Base-by-base conservation (phyloP, 2,113 vertebrate species). In the Chrysochloris asiatica region DNA sequence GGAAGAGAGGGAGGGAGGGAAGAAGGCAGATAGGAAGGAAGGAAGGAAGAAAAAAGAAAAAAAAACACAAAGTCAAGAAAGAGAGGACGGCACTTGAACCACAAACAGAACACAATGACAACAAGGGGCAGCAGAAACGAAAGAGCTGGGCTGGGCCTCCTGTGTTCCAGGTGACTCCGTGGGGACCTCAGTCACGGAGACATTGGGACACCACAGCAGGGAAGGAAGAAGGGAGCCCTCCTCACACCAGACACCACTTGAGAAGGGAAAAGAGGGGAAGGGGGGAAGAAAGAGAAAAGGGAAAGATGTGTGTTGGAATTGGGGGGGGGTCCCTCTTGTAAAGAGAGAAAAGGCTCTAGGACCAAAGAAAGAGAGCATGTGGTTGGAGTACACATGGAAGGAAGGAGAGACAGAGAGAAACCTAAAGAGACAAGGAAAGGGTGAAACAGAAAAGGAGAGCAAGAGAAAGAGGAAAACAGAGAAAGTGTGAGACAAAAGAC, bases 11-110 rank as follows among this genome's bases (percentile, higher is more conserved):
- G 45, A 6, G 89, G 41, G 79, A 67, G 93, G 50, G 50, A 56
- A 63, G 41, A 28, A 16, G 78, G 26, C 67, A 48, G 47, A 9
- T 63, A 56, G 43, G n/a, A 89, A 95, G 78, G 92, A 48, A 71
- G 30, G 76, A 88, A 81, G n/a, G 83, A 72, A n/a, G 83, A 26
- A 61, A 61, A 61, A 11, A 30, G 88, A 6, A 95, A 94, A 96
- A 94, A 96, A 97, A 97, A 75, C 95, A 96, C 94, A 95, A 96
- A 96, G 96, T 96, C 94, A 95, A 96, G 96, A 96, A 97, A 96
- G 93, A 97, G 96, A 96, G 92, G 96, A 96, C 95, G 56, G 95
- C 95, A 97, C 96, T 96, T 30, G 73, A 95, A 96, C 93, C 93
- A 97, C 95, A 93, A 90, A 96, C 92, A 96, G 94, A 95, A 89